Base-by-base conservation (phyloP, 2,888 invertebrate genomes). In the Rhingia rostrata region DNA sequence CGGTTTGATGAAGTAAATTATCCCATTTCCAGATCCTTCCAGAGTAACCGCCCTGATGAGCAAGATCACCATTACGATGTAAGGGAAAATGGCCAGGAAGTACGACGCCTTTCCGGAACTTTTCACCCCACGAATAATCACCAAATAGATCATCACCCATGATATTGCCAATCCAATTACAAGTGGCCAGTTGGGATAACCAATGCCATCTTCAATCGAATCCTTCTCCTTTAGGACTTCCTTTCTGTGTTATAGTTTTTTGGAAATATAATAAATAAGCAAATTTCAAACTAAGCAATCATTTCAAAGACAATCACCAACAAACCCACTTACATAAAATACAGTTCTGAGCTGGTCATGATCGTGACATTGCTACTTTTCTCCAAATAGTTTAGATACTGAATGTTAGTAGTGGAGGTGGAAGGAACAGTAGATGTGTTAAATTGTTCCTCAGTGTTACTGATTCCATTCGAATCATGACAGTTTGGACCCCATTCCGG, bases 81-180 rank as follows among this genome's bases (percentile, higher is more conserved):
- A 95, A 0, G 95, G 95, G 87, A 95, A 95, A 4, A 96, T 90
- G 0, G 96, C 96, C 7, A 96, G 93, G 88, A 96, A 94, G 88
- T 96, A 96, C 0, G 96, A 94, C 0, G 93, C 94, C 89, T 94
- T 95, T 53, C 95, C 95, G 0, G 94, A 93, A 86, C 94, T 94
- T 87, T 93, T 93, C 0, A 95, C 93, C 1, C 94, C 94, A 0
- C 92, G 92, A 0, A 92, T 90, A 0, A 94, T 91, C 33, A 93
- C 92, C 0, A 92, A 88, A 77, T 92, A 93, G 10, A 94, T 92
- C 43, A 92, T 88, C 2, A 90, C 64, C 94, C 94, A 94, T 3
- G 93, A 92, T 5, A 92, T 87, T 0, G 92, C 87, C 0, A 94
- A 89, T 37, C 93, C 94, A 0, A 93, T 80, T 0, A 92, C 90